Conservation (phyloP, 1,140 invertebrate species). For the Cheumatopsyche charites region DNA sequence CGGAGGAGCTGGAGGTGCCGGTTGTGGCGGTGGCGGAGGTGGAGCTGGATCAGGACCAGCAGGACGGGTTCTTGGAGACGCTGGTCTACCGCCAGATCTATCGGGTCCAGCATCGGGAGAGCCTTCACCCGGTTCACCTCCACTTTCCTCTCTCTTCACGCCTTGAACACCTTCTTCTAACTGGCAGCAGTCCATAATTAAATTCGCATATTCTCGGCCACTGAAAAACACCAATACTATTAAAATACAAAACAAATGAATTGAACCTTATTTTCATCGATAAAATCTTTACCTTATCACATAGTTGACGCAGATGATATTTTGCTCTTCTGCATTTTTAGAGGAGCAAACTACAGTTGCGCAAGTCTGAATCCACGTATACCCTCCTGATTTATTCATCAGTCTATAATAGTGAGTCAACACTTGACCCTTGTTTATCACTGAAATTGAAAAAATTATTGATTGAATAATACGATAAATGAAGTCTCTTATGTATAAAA, state of each 20-base stretch:
- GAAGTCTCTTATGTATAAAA: neutral
- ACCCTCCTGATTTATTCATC: conserved; percentile 95
- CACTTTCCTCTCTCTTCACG: conserved; percentile 79
- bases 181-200: conserved; percentile 93
- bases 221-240: conserved; percentile 63
- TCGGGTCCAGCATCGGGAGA: conserved; percentile 85
- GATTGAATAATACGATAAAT: too few species aligned
- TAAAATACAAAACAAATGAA: conserved; percentile 8
- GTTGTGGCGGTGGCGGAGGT: conserved; percentile 53
- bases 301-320: conserved; percentile 96
- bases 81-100: conserved; percentile 60
- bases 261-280: neutral
- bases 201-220: conserved; percentile 86
- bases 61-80: conserved; percentile 54
- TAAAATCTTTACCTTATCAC: conserved; percentile 77
- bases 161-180: conserved; percentile 79
- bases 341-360: conserved; percentile 94
- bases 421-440: conserved; percentile 96
- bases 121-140: conserved; percentile 83
- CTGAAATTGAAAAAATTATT: conserved; percentile 68
- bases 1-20: conserved; percentile 54
- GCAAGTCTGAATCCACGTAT: conserved; percentile 95
- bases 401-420: conserved; percentile 94
- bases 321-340: conserved; percentile 94
- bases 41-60: conserved; percentile 54